phyloP scores from a whole-genome alignment of 1,140 invertebrate species.

The Camponotus floridanus region DNA sequence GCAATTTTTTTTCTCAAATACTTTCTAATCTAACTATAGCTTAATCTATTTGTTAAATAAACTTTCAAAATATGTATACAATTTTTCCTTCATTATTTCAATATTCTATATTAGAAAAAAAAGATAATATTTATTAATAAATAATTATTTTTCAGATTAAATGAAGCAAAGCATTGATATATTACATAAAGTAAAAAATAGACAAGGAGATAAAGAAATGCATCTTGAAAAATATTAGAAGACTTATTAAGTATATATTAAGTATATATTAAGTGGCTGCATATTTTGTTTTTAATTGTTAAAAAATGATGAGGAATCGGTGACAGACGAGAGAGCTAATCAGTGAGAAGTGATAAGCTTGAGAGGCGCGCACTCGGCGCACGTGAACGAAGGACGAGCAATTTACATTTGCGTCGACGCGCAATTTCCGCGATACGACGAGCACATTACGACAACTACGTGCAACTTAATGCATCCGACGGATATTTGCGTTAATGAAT shows the following conservation, averaged over 20 bases:
- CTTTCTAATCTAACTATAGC: not conserved
- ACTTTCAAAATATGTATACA: not conserved
- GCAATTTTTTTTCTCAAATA: not conserved
- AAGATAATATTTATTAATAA: not conserved
- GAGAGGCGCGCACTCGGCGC: conserved; percentile 19
- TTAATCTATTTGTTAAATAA: not conserved
- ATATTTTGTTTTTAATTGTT: not conserved
- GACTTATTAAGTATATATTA: too few relatives aligned
- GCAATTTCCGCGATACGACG: conserved; percentile 69
- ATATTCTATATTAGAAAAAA: not conserved
- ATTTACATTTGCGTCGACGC: conserved; percentile 54
- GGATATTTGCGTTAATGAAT: conserved; percentile 72
- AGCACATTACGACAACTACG: conserved; percentile 59
- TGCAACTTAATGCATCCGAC: conserved; percentile 67
- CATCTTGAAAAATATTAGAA: not conserved
- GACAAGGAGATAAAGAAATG: not conserved
- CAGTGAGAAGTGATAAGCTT: conserved; percentile 45
- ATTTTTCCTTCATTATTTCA: not conserved
- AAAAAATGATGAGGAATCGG: conserved; percentile 1
- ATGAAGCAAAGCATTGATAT: conserved; percentile 2
- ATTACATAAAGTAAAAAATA: conserved; percentile 1
- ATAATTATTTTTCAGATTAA: not conserved
- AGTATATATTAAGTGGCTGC: too few relatives aligned
- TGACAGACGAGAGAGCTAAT: conserved; percentile 30
- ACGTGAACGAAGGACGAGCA: conserved; percentile 30